Evolutionary conservation across 1,140 invertebrate species (phyloP).

Genomic region (Babylonia areolata): DNA sequence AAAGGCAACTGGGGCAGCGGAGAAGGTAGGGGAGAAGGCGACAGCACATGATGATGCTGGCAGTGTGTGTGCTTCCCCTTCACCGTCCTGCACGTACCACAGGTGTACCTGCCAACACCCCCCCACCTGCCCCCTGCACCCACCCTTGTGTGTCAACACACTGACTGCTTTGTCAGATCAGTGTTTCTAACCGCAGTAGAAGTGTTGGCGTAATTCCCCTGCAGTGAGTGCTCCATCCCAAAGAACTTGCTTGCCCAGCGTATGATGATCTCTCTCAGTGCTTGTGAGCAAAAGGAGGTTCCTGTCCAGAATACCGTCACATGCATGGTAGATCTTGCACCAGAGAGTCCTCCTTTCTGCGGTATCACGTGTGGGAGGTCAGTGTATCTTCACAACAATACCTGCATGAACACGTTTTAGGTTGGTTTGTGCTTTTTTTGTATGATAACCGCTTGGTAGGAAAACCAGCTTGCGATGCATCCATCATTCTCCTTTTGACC

Average conservation of each 20-base stretch:
- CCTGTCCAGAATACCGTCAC: too few relatives aligned
- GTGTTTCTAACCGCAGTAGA: neutral
- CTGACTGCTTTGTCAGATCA: neutral
- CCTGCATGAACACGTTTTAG: too few relatives aligned
- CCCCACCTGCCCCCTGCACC: neutral
- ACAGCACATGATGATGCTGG: neutral
- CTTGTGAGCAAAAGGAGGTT: too few relatives aligned
- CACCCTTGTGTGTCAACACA: neutral
- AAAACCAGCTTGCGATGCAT: too few relatives aligned
- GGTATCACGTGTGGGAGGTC: too few relatives aligned
- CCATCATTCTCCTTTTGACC: too few relatives aligned
- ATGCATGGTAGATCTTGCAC: neutral
- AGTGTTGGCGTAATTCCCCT: neutral
- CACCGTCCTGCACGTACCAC: neutral
- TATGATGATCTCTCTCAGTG: too few relatives aligned
- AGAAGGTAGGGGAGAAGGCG: conserved; percentile 23
- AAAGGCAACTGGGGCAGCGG: conserved; percentile 10
- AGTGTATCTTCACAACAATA: too few relatives aligned
- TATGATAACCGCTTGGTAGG: too few relatives aligned
- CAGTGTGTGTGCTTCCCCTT: neutral
- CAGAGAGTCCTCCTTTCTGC: too few relatives aligned
- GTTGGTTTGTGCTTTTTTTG: too few relatives aligned
- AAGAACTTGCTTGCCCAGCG: too few relatives aligned
- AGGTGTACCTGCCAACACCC: neutral
- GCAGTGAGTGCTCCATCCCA: neutral